Conservation (phyloP, 1,140 invertebrate species). For the Xylocopa sonorina region DNA sequence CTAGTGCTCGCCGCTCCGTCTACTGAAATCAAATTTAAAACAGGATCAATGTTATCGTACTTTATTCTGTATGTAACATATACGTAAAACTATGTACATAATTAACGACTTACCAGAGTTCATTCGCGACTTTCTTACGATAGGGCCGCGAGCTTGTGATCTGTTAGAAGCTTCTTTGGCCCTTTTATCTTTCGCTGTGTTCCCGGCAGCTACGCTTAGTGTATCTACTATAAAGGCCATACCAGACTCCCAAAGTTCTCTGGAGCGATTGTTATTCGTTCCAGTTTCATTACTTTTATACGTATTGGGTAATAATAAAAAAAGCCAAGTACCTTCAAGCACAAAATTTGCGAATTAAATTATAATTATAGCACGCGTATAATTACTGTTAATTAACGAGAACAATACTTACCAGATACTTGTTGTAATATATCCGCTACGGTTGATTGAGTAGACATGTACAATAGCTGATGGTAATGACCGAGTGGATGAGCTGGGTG, state of each 20-base stretch:
- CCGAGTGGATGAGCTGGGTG: conserved; percentile 82
- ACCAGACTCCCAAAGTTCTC: conserved; percentile 81
- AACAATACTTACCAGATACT: conserved; percentile 80
- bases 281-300: conserved; percentile 75
- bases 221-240: conserved; percentile 83
- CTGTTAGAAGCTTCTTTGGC: conserved; percentile 89
- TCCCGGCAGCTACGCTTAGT: conserved; percentile 90
- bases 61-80: not conserved
- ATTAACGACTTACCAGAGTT: conserved; percentile 68
- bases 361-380: not conserved
- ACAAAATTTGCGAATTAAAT: not conserved
- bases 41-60: not conserved
- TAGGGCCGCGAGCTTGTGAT: conserved; percentile 75
- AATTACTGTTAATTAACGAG: not conserved
- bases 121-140: conserved; percentile 71
- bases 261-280: conserved; percentile 71
- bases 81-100: not conserved
- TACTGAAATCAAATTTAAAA: conserved; percentile 30
- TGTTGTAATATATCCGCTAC: conserved; percentile 84
- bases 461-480: conserved; percentile 85
- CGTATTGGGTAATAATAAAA: conserved; percentile 74
- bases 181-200: conserved; percentile 92
- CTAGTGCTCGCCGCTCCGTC: conserved; percentile 65
- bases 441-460: conserved; percentile 88
- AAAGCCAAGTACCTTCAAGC: conserved; percentile 75